These are phyloP conservation scores for Nesidiocoris tenuis DNA, from an alignment of 2,888 invertebrate species.

Conservation along the genomic window DNA sequence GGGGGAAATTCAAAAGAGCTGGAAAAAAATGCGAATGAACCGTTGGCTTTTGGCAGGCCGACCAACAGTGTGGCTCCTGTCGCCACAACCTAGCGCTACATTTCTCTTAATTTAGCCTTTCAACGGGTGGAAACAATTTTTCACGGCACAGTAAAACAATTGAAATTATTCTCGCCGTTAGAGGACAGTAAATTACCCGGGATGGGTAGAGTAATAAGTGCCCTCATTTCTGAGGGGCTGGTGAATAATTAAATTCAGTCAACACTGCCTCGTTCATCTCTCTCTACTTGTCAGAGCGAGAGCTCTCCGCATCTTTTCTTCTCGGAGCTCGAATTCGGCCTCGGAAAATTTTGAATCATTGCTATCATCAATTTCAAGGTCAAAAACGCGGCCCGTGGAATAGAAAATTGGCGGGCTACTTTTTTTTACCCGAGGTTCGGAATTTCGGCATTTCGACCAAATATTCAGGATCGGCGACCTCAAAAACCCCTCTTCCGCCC, in stretches of 20 bases:
- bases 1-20: no score
- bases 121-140: slow-evolving; percentile 27
- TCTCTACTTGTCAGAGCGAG: background rate
- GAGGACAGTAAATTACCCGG: slow-evolving; percentile 31
- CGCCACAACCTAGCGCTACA: background rate
- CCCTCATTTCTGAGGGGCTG: slow-evolving; percentile 28
- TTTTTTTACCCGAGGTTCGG: no score
- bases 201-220: slow-evolving; percentile 32
- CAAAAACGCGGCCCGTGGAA: no score
- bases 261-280: background rate
- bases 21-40: no score
- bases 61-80: no score
- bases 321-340: background rate
- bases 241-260: slow-evolving; percentile 28
- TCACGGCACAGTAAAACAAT: slow-evolving; percentile 27
- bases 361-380: no score
- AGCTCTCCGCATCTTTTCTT: background rate
- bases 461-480: no score
- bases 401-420: no score
- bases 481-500: no score
- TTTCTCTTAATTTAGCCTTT: slow-evolving; percentile 30
- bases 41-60: no score
- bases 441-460: no score
- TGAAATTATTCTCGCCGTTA: slow-evolving; percentile 27
- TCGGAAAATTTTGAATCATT: no score